A percentile compares a stretch with the other conserved stretches of the same genome.
Evolutionary conservation across 2,888 invertebrate genomes (phyloP).

Genomic region (Syrista parreyssii): DNA sequence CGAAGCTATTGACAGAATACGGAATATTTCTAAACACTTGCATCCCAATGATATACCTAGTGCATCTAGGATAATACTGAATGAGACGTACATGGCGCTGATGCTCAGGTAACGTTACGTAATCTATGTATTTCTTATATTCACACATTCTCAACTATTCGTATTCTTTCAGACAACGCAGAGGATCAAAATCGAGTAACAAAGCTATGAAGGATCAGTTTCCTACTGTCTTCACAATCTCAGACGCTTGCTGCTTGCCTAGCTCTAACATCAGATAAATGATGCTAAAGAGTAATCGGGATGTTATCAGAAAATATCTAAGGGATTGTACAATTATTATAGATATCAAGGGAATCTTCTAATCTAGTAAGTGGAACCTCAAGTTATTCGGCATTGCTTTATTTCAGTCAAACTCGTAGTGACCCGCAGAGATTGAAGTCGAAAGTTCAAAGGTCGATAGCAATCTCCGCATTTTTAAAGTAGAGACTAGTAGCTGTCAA

Average conservation of each 20-base stretch:
- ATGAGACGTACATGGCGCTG: constrained; percentile 31
- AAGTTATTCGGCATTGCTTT: not conserved
- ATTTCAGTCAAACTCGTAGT: not conserved
- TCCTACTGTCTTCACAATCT: constrained; percentile 38
- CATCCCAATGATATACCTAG: constrained; percentile 34
- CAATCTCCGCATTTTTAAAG: not conserved
- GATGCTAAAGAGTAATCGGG: not conserved
- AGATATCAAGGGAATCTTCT: not conserved
- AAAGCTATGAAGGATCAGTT: constrained; percentile 22
- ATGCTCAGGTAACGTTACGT: constrained; percentile 27
- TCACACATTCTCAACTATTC: not conserved
- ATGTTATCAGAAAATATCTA: not conserved
- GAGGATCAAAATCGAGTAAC: constrained; percentile 26
- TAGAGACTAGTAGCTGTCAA: constrained; percentile 4
- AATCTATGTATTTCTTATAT: not conserved
- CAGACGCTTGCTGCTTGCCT: constrained; percentile 14
- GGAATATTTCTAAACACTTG: constrained; percentile 22
- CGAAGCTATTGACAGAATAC: constrained; percentile 26
- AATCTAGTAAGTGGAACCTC: not conserved
- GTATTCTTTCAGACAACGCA: constrained; percentile 26
- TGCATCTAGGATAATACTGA: constrained; percentile 30
- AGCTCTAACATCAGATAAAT: not conserved
- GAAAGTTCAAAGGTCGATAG: not conserved
- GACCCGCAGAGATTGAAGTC: not conserved
- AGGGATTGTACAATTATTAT: not conserved